Evolutionary conservation across 2,888 invertebrate species (phyloP).

Genomic region (Temnothorax rugatulus): DNA sequence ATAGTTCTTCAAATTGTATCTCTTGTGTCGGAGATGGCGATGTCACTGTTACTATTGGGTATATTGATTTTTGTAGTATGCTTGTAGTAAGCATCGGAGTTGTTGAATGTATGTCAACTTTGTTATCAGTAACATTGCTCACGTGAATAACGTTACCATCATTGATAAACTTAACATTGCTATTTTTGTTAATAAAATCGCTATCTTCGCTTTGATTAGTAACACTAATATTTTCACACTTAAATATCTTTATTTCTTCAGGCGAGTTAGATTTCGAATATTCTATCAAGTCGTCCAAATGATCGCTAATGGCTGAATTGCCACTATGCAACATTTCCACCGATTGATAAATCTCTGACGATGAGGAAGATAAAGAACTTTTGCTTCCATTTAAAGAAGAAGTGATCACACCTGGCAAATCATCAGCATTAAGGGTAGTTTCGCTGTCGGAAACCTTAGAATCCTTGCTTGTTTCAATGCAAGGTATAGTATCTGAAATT

Average conservation of each 20-base stretch:
- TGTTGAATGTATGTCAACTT: background rate
- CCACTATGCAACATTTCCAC: slow-evolving; percentile 68
- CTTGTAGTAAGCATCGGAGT: background rate
- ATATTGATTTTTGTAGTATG: slow-evolving; percentile 10
- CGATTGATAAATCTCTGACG: slow-evolving; percentile 70
- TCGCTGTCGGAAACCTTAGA: slow-evolving; percentile 48
- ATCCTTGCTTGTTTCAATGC: slow-evolving; percentile 58
- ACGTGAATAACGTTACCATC: background rate
- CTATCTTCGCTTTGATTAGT: background rate
- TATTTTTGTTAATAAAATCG: slow-evolving; percentile 13
- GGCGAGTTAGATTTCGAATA: slow-evolving; percentile 1
- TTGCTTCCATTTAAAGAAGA: slow-evolving; percentile 78
- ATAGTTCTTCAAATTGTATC: slow-evolving; percentile 63
- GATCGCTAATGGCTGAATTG: slow-evolving; percentile 36
- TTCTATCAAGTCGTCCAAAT: background rate
- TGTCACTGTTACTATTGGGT: slow-evolving; percentile 76
- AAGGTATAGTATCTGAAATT: slow-evolving; percentile 73
- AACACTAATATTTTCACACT: slow-evolving; percentile 2
- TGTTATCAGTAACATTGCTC: background rate
- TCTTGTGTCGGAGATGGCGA: slow-evolving; percentile 81
- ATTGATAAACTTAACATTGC: background rate
- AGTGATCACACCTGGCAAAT: slow-evolving; percentile 80
- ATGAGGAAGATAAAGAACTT: slow-evolving; percentile 70
- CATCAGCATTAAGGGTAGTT: slow-evolving; percentile 61
- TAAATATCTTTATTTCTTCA: background rate